Evolutionary conservation across 2,797 vertebrate genomes (phyloP).

Genomic region (Periophthalmus magnuspinnatus): DNA sequence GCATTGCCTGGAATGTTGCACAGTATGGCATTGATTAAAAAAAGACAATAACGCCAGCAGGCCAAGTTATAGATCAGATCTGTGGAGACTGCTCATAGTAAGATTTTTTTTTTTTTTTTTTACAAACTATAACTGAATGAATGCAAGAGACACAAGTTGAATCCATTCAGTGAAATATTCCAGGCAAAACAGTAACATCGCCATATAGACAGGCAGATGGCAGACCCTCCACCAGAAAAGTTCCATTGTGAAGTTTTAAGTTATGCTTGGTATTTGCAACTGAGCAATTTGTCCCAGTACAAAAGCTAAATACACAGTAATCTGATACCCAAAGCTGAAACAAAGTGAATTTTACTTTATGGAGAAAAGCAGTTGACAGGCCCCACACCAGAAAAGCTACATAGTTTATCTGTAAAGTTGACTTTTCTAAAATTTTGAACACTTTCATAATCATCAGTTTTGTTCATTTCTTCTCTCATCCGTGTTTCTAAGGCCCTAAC

Average conservation of each 20-base stretch:
- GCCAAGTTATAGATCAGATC: too few relatives aligned
- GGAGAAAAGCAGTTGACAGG: background rate
- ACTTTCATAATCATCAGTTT: slow-evolving; percentile 14
- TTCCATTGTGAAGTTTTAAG: background rate
- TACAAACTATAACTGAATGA: too few relatives aligned
- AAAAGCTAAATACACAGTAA: background rate
- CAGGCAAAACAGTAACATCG: background rate
- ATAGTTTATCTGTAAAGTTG: too few relatives aligned
- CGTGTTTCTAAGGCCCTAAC: slow-evolving; percentile 49
- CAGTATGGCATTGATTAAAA: background rate
- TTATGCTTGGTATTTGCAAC: background rate
- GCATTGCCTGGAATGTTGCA: background rate
- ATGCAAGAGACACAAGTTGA: too few relatives aligned
- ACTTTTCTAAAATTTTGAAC: slow-evolving; percentile 3
- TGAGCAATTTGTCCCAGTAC: background rate
- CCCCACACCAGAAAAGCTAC: too few relatives aligned
- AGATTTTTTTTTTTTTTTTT: too few relatives aligned
- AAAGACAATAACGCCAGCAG: background rate
- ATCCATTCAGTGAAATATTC: too few relatives aligned
- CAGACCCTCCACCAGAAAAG: background rate
- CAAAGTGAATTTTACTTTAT: slow-evolving; percentile 16
- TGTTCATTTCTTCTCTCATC: slow-evolving; percentile 48
- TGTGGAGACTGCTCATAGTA: too few relatives aligned
- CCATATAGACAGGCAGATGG: background rate
- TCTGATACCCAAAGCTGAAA: slow-evolving; percentile 12